A percentile compares a stretch with the other conserved stretches of the same genome.
Conservation (phyloP, 2,797 vertebrate genomes). For the Centroberyx gerrardi region DNA sequence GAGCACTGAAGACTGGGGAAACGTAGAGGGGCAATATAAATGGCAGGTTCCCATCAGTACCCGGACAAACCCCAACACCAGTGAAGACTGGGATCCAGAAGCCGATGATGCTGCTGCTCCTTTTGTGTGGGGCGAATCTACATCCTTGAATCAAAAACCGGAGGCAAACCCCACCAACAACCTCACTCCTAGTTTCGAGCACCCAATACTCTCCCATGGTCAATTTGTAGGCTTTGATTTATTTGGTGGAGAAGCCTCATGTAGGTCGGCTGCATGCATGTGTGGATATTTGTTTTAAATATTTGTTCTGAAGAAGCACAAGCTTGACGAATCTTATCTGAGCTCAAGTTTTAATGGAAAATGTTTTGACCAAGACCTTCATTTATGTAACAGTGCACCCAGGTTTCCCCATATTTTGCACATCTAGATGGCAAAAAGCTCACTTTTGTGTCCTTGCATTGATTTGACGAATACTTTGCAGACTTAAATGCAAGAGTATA, state of each 20-base stretch:
- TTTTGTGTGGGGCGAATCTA: slow-evolving; percentile 78
- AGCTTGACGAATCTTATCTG: too few species aligned
- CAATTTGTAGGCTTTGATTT: slow-evolving; percentile 51
- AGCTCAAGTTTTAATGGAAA: too few species aligned
- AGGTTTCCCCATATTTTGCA: too few species aligned
- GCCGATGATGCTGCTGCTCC: slow-evolving; percentile 45
- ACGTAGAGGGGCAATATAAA: slow-evolving; percentile 13
- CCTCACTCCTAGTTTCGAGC: slow-evolving; percentile 71
- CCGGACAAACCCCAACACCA: slow-evolving; percentile 81
- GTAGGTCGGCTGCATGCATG: neutral
- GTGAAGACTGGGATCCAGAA: slow-evolving; percentile 91
- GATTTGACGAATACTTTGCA: too few species aligned
- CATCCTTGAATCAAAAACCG: neutral
- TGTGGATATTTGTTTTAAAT: neutral
- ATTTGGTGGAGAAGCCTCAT: neutral
- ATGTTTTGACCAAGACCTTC: too few species aligned
- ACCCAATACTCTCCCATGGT: slow-evolving; percentile 86
- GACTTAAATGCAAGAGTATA: too few species aligned
- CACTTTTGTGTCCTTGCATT: too few species aligned
- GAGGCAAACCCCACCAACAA: slow-evolving; percentile 44
- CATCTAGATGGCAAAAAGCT: too few species aligned
- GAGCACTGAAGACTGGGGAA: slow-evolving; percentile 14
- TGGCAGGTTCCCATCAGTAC: slow-evolving; percentile 81
- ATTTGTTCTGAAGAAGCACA: too few species aligned
- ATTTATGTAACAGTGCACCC: too few species aligned